Conservation (phyloP, 2,888 invertebrate genomes). For the Latrodectus hesperus region DNA sequence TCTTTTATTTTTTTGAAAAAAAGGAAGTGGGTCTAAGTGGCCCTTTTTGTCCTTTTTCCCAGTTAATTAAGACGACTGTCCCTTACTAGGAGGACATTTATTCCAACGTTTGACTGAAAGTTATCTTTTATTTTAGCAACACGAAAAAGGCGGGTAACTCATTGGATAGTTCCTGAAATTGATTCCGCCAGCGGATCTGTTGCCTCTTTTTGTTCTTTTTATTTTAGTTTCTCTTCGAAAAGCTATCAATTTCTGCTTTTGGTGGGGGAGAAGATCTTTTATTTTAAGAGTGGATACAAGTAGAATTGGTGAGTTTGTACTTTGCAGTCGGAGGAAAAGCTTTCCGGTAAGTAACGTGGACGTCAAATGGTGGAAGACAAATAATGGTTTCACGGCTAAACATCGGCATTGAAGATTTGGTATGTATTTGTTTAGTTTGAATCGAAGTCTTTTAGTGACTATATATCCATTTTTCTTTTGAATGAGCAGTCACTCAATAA, state of each 20-base stretch:
- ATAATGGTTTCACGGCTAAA: not conserved
- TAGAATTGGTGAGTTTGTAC: not conserved
- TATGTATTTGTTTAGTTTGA: not conserved
- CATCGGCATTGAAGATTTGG: not conserved
- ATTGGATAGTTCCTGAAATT: constrained; percentile 23
- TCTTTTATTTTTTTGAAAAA: constrained; percentile 9
- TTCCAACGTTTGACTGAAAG: constrained; percentile 48
- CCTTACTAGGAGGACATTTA: constrained; percentile 24
- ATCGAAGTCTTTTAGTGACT: too few species aligned
- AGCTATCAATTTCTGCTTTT: constrained; percentile 14
- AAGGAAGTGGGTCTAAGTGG: constrained; percentile 39
- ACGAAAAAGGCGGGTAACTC: constrained; percentile 53
- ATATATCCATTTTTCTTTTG: too few species aligned
- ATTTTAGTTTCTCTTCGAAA: not conserved
- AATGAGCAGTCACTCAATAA: too few species aligned
- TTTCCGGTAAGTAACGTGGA: not conserved
- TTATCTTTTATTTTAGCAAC: constrained; percentile 58
- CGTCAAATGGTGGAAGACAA: constrained; percentile 5
- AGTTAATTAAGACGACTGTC: constrained; percentile 60
- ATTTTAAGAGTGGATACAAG: constrained; percentile 1
- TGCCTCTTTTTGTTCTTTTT: constrained; percentile 6
- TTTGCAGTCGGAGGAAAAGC: not conserved
- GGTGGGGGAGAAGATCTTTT: constrained; percentile 12
- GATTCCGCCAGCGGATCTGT: constrained; percentile 38
- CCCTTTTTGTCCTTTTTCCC: constrained; percentile 40